Percentiles rank a stretch among this genome's conserved stretches.
These are phyloP conservation scores for Datnioides undecimradiatus DNA, from an alignment of 2,113 vertebrate species.

Conservation along the genomic window DNA sequence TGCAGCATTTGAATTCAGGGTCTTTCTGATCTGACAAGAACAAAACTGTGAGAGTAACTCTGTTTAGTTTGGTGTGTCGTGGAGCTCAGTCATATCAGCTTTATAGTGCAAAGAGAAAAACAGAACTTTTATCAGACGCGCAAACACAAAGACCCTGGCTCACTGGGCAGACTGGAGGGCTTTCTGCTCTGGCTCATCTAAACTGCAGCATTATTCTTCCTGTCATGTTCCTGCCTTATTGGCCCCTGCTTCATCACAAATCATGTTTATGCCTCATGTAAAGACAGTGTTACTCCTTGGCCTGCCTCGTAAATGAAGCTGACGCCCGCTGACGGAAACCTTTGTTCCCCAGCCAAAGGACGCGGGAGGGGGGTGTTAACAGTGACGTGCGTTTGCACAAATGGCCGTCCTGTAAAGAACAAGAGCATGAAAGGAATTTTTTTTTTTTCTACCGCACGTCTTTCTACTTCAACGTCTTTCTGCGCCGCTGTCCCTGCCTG, in stretches of 20 bases:
- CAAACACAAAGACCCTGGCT: neutral
- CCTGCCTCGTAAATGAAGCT: slow-evolving; percentile 12
- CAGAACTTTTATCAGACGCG: neutral
- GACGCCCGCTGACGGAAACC: slow-evolving; percentile 10
- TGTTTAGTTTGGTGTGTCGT: neutral
- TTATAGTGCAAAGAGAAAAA: neutral
- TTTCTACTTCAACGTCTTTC: neutral
- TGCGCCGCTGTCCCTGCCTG: neutral
- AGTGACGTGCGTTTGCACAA: slow-evolving; percentile 14
- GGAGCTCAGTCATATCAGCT: neutral
- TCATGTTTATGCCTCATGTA: slow-evolving; percentile 34
- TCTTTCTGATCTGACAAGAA: neutral
- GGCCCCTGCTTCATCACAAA: slow-evolving; percentile 34
- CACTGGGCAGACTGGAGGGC: neutral
- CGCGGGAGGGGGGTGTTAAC: slow-evolving; percentile 21
- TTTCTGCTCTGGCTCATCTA: neutral
- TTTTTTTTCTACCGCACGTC: neutral
- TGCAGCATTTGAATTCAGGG: neutral
- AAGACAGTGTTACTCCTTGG: slow-evolving; percentile 27
- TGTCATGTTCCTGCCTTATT: slow-evolving; percentile 8
- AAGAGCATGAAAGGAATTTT: neutral
- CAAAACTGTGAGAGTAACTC: neutral
- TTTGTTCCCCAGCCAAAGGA: slow-evolving; percentile 52
- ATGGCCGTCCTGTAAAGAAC: neutral
- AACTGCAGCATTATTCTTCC: slow-evolving; percentile 4